phyloP scores from a whole-genome alignment of 2,113 vertebrate species.

The Nibea albiflora region DNA sequence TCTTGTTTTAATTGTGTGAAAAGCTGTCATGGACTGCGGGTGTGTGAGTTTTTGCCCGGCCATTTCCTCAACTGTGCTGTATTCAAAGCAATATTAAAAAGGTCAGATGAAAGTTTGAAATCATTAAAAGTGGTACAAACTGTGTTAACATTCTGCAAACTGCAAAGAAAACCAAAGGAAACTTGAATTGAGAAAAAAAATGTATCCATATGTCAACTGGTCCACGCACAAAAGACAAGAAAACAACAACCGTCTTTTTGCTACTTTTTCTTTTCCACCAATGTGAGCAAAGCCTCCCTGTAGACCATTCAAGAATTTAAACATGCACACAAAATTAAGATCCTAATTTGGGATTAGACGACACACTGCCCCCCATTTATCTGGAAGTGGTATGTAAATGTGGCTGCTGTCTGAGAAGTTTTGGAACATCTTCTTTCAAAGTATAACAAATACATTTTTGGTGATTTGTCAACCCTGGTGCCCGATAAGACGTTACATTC shows the following conservation, averaged over 20 bases:
- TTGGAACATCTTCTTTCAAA: slow-evolving; percentile 54
- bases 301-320: slow-evolving; percentile 33
- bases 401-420: slow-evolving; percentile 44
- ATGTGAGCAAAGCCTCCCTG: slow-evolving; percentile 15
- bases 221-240: neutral
- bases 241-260: slow-evolving; percentile 18
- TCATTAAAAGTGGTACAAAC: neutral
- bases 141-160: neutral
- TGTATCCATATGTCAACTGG: neutral
- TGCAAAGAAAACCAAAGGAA: neutral
- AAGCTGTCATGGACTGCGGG: neutral
- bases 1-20: slow-evolving; percentile 10
- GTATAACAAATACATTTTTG: slow-evolving; percentile 65
- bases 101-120: neutral
- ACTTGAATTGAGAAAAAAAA: neutral
- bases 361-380: slow-evolving; percentile 51
- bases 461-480: slow-evolving; percentile 69
- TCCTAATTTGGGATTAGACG: slow-evolving; percentile 74
- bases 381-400: slow-evolving; percentile 64
- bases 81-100: neutral
- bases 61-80: slow-evolving; percentile 1
- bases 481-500: slow-evolving; percentile 69
- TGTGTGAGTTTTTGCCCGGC: neutral
- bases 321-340: slow-evolving; percentile 53
- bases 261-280: neutral